Base-by-base conservation (phyloP, 2,888 invertebrate species). In the Onchidella celtica region DNA sequence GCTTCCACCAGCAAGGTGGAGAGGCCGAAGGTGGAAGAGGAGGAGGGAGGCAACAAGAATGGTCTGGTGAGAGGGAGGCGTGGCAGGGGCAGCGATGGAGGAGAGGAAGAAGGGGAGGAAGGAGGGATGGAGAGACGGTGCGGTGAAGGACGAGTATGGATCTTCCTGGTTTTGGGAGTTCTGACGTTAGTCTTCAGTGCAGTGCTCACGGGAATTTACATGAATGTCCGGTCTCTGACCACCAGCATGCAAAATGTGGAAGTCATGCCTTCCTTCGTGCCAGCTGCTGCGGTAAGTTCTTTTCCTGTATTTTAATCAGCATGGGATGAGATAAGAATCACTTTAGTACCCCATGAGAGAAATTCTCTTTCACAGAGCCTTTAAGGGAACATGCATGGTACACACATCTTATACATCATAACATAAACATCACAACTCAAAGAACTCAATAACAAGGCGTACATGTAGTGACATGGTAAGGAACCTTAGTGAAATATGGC, bases 241-340 rank as follows among this genome's bases (percentile, higher is more conserved):
- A 95, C 96, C 0, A 96, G 96, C 0, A 95, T 96, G 70, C 91
- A 94, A 81, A 94, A 97, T 91, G 96, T 98, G 93, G 98, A 98
- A 94, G 97, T 98, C 0, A 96, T 98, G 87, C 98, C 98, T n/a
- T 97, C 97, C 6, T 98, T 97, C 91, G 97, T 98, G 88, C 97
- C 97, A 59, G 97, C 97, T 82, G 70, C 70, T 36, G 78, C 70
- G 61, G 78, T 78, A 61, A 78, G 78, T 78, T 17, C 32, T 0
- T 3, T n/a, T n/a, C n/a, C n/a, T n/a, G n/a, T n/a, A n/a, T n/a
- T n/a, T n/a, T n/a, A n/a, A n/a, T n/a, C n/a, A n/a, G n/a, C n/a
- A n/a, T n/a, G n/a, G n/a, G n/a, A n/a, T n/a, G n/a, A n/a, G n/a
- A n/a, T n/a, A n/a, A n/a, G n/a, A n/a, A n/a, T n/a, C n/a, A n/a